Evolutionary conservation across 2,888 invertebrate genomes (phyloP), one percentile per base, ranked within the genome.

Genomic region (Ectemnius cavifrons): DNA sequence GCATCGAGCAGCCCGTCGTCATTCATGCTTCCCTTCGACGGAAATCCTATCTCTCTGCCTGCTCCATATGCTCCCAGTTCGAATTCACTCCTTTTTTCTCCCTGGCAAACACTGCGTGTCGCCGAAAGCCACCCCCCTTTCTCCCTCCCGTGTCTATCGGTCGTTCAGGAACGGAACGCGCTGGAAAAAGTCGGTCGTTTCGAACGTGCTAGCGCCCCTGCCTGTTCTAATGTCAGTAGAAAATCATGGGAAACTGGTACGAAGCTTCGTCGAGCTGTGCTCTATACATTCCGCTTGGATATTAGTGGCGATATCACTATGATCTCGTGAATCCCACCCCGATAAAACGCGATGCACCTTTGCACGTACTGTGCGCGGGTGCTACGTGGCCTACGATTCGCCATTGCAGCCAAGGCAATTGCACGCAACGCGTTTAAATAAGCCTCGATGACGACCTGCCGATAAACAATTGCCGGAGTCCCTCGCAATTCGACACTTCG

Each of bases 351-450:
- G 77, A 79, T 78, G 62, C 8, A 27, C 49, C 60, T 58, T 46
- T 63, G 67, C 52, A 58, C n/a, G 59, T 47, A 59, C 68, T 59
- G 67, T n/a, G 65, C 67, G 60, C 65, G 59, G 52, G 49, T 49
- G 4, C 14, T 52, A 52, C n/a, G 14, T 52, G 5, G 67, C 66
- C 60, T 58, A 66, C 61, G 68, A 63, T 66, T 60, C 71, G 8
- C 37, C 11, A 8, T 11, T 37, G 37, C 8, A 37, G 8, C 37
- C 37, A 37, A 11, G 37, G 8, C 37, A 37, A 11, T 37, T 76
- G 76, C 81, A 83, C 77, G 81, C 81, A 80, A 83, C 67, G 64
- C 73, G 76, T 82, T 74, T 71, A 74, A 80, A 76, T 72, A 74
- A 72, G 56, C 23, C 23, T 23, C 23, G 23, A 23, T 23, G 23